Conservation (phyloP, 2,797 vertebrate species). For the Rhinella marina region DNA sequence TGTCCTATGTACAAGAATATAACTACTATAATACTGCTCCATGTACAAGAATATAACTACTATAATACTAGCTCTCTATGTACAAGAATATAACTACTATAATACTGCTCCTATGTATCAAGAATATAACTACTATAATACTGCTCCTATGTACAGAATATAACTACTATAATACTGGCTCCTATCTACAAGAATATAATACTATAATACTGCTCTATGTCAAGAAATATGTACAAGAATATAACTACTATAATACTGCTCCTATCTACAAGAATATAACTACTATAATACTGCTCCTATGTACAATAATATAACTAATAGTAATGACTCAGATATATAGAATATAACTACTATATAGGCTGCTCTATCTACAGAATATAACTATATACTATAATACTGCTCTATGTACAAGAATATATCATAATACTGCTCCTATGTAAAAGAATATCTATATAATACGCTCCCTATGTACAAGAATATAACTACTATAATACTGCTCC, state of each 20-base stretch:
- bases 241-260: no score
- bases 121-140: neutral
- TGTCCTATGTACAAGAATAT: no score
- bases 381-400: no score
- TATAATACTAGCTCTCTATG: neutral
- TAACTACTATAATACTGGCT: no score
- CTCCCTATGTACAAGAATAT: neutral
- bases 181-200: no score
- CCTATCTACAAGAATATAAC: neutral
- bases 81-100: neutral
- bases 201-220: no score
- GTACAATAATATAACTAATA: neutral
- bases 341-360: no score
- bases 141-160: neutral
- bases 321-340: no score
- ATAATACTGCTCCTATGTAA: no score
- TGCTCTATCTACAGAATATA: no score
- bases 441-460: slow-evolving; percentile 3
- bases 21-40: neutral
- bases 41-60: slow-evolving; percentile 6
- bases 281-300: neutral
- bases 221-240: no score
- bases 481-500: neutral
- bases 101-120: neutral
- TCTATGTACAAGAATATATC: no score